These are phyloP conservation scores for Heterodera filipjevi DNA, from an alignment of 2,888 invertebrate species.

Conservation along the genomic window DNA sequence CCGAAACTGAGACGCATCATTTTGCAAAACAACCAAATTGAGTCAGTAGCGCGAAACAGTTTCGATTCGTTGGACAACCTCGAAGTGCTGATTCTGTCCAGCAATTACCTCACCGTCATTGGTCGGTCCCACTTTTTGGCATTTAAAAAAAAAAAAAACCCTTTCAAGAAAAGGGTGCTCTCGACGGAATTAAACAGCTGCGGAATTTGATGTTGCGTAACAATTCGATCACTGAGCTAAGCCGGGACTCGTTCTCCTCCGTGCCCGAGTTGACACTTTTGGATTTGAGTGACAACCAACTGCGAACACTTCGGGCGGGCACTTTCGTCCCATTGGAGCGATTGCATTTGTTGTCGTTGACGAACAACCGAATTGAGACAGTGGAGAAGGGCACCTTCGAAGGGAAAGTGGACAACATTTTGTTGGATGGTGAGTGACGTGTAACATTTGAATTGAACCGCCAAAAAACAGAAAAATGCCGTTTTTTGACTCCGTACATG, in stretches of 20 bases:
- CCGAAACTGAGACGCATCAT: slow-evolving; percentile 74
- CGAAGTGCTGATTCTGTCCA: slow-evolving; percentile 77
- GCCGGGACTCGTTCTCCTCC: slow-evolving; percentile 48
- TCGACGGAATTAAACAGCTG: slow-evolving; percentile 75
- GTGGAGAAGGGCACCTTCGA: slow-evolving; percentile 54
- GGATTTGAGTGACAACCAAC: slow-evolving; percentile 72
- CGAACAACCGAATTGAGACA: slow-evolving; percentile 52
- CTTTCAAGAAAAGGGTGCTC: slow-evolving; percentile 55
- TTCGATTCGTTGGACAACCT: slow-evolving; percentile 71
- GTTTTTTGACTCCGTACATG: no score
- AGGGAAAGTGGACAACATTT: slow-evolving; percentile 52
- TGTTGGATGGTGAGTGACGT: slow-evolving; percentile 50
- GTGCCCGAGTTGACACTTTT: slow-evolving; percentile 52
- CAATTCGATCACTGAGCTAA: slow-evolving; percentile 51
- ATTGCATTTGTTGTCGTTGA: slow-evolving; percentile 62
- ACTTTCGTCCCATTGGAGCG: slow-evolving; percentile 50
- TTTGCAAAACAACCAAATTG: slow-evolving; percentile 69
- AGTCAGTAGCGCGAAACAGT: slow-evolving; percentile 57
- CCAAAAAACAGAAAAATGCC: no score
- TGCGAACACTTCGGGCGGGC: slow-evolving; percentile 76
- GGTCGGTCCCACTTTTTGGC: slow-evolving; percentile 53
- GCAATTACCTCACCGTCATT: slow-evolving; percentile 79
- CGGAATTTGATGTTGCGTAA: slow-evolving; percentile 63
- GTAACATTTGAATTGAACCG: not conserved
- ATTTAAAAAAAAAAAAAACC: slow-evolving; percentile 1